Evolutionary conservation across 2,888 invertebrate species (phyloP), one percentile per base, ranked within the genome.

Genomic region (Poecilus cupreus): DNA sequence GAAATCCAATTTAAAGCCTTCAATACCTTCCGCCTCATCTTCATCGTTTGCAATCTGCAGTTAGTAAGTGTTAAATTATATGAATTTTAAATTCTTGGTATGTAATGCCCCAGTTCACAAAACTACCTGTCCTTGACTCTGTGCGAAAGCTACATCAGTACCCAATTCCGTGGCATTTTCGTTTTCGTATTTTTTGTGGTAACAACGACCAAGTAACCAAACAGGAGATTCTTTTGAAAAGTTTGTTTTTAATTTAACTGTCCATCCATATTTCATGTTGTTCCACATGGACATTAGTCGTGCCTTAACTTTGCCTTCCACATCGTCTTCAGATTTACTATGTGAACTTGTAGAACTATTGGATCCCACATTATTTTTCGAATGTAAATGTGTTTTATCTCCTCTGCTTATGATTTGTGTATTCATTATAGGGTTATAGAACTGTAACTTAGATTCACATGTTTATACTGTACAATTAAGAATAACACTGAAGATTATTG

Each of bases 231-330:
- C 96, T 89, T 95, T 95, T 0, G 95, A 96, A 85, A 95, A 94
- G 85, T 92, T 93, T 0, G 94, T 93, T 85, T 93, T 93, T 83
- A 96, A 90, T 89, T 96, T 96, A 0, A 94, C 93, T 77, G 94
- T 93, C 95, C 95, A 96, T 68, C 94, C 96, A 89, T 96, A 96
- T 90, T 96, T 96, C 82, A 97, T 94, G 89, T 97, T 97, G 89
- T 97, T 96, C 96, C 96, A 97, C 93, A 96, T 95, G 49, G 96
- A 96, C 86, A 96, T 89, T 75, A 97, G 89, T 83, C 95, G 94
- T 24, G 95, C 95, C 88, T 96, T 96, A 84, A 97, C 93, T 90
- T 94, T 96, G 86, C 93, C 93, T 88, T 94, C 94, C 80, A 93
- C 91, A 86, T 94, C 94, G 18, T 90, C 86, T 11, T 84, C 83